Base-by-base conservation (phyloP, 2,797 vertebrate genomes). In the Melanotaenia trifasciata region DNA sequence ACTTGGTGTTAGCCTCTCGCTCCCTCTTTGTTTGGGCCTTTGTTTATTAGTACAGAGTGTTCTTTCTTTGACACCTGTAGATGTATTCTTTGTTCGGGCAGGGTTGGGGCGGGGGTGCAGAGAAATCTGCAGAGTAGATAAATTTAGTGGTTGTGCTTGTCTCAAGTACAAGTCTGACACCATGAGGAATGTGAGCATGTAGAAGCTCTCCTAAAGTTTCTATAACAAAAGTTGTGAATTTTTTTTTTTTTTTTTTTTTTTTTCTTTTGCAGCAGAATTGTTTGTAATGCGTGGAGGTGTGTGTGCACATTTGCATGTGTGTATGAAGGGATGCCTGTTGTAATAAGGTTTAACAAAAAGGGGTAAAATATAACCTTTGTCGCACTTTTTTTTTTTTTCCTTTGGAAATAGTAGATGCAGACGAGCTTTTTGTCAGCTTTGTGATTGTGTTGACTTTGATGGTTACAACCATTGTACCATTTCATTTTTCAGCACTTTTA, bases 401-500 rank as follows among this genome's bases (percentile, higher is more conserved):
- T 83, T 90, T 91, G 90, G 88, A 89, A 92, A 88, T 91, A 60
- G 86, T 77, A 83, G 58, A 89, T 81, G 77, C 76, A 81, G 73
- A 85, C 64, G 65, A 78, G 80, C 77, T 83, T 85, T 83, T 85
- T 91, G 91, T 92, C 92, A 78, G 90, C 88, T 86, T 93, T 28
- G 83, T 90, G 84, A 92, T 91, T 84, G 86, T 90, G 88, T 90
- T 73, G 77, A 84, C 72, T 83, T 85, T 86, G 87, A 88, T 89
- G 85, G 86, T 90, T 86, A 72, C 81, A 74, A 77, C 82, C 70
- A 87, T 81, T 81, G 82, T 91, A 74, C 88, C 84, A 79, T 93
- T 95, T 94, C 84, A 90, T 94, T 93, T 95, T 92, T 92, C 89
- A 90, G 92, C 92, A 94, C 93, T 94, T 95, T 94, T 93, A 94